Evolutionary conservation across 2,113 vertebrate species (phyloP), one percentile per base, ranked within the genome.

Genomic region (Apodemus sylvaticus): DNA sequence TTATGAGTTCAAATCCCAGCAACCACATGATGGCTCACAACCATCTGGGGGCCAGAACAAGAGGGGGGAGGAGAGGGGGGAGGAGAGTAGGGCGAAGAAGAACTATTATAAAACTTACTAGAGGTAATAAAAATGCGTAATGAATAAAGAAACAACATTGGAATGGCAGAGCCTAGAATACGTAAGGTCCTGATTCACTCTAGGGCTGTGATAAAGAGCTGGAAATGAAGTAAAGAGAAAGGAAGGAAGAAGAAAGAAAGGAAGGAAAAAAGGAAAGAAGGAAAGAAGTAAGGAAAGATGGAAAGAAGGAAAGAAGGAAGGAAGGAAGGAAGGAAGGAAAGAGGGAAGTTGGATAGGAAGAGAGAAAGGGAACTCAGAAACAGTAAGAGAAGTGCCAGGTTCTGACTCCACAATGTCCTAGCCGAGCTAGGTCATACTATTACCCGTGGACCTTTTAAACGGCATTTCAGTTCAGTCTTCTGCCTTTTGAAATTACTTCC

Each of bases 401-500:
- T 92, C 92, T 90, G 16, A 53, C 19, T 73, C 31, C 81, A 77
- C 11, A 79, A 8, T 68, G 48, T 60, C 26, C 88, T 82, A 89
- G 4, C 22, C 31, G 48, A 68, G 26, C 55, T 31, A 55, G n/a
- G 81, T 77, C 39, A 42, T 8, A 42, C 22, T 22, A 42, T 31
- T 53, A 39, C 22, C 20, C 36, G 1, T 5, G 26, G 19, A 51
- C 20, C 71, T 86, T 88, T 71, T 13, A 26, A 82, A 76, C 90
- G 88, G 81, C 83, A 91, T 55, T 90, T 83, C 24, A 42, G 68
- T 83, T 97, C 86, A 81, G 53, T 70, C 94, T 91, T 71, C 34
- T 71, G 29, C 87, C 77, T 81, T 94, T 92, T 86, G 83, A 97
- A 96, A 91, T 91, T 79, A 83, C 90, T 94, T 91, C 82, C 34